These are phyloP conservation scores for Metellina segmentata DNA, from an alignment of 2,888 invertebrate genomes.

Conservation along the genomic window DNA sequence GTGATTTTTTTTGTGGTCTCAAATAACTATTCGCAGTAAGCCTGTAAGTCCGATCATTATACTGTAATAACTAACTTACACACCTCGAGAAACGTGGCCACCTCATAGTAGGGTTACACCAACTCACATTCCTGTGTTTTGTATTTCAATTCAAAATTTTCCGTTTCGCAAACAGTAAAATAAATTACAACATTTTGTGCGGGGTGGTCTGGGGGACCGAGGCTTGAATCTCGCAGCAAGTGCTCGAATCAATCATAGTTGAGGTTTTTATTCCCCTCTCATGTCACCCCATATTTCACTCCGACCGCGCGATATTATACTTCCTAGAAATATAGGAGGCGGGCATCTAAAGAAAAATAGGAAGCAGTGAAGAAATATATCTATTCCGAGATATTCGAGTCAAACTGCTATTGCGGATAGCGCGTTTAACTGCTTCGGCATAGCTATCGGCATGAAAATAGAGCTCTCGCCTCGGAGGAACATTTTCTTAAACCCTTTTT, in stretches of 20 bases:
- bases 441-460: constrained; percentile 68
- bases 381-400: constrained; percentile 65
- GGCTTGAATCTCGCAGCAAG: constrained; percentile 1
- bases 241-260: constrained; percentile 50
- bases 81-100: no score
- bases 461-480: constrained; percentile 54
- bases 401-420: constrained; percentile 46
- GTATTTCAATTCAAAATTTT: constrained; percentile 3
- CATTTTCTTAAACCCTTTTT: constrained; percentile 64
- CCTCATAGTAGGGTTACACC: background rate
- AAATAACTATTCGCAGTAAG: no score
- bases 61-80: no score
- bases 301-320: constrained; percentile 62
- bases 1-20: no score
- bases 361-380: constrained; percentile 70
- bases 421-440: constrained; percentile 52
- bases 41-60: no score
- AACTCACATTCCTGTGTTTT: background rate
- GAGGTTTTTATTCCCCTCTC: constrained; percentile 59
- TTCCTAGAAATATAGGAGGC: constrained; percentile 46
- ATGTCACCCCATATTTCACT: constrained; percentile 69
- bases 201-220: no score
- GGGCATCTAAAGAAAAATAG: constrained; percentile 40
- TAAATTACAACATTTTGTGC: constrained; percentile 50
- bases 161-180: constrained; percentile 17